Evolutionary conservation across 2,113 vertebrate genomes (phyloP), one percentile per base, ranked within the genome.

Genomic region (Pseudolaguvia tuberculata): DNA sequence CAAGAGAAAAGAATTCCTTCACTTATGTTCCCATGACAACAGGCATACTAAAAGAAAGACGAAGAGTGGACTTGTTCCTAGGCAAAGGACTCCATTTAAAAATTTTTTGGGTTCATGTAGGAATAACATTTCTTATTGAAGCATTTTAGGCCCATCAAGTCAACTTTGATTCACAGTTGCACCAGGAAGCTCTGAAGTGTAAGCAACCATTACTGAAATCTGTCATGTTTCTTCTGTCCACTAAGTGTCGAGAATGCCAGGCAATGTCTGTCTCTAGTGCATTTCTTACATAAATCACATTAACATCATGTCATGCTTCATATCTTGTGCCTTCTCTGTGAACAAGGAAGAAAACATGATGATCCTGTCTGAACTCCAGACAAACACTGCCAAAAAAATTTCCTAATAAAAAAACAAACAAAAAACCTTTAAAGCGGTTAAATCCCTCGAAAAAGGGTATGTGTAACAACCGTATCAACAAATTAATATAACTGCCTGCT

Each of bases 11-110:
- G 76, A 61, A 66, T 59, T 75, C 63, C 76, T 35, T 80, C 71
- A 23, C 81, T 83, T 82, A 81, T 80, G 83, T 88, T 85, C 84
- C 83, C 87, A 87, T 87, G 86, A 84, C 84, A 84, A 86, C 84
- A 66, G 62, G 50, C 69, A 66, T 45, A 75, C 71, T 72, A 71
- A 59, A 76, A 48, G 76, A 48, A 74, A 78, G 59, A 79, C 52
- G 45, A 53, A 81, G 56, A 57, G 57, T 58, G 56, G 58, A 77
- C 77, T 69, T 77, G 57, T 77, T 73, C 39, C 11, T 62, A 59
- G 47, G 66, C 31, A 61, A 70, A 74, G 29, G 58, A 55, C 73
- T 68, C 51, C 27, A 70, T 21, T 35, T 77, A 27, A 50, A 50
- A 4, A 47, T 67, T 31, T 42, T 66, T 76, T 70, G 52, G 53